These are phyloP conservation scores for Ptyas mucosa DNA, from an alignment of 2,113 vertebrate genomes.

Conservation along the genomic window DNA sequence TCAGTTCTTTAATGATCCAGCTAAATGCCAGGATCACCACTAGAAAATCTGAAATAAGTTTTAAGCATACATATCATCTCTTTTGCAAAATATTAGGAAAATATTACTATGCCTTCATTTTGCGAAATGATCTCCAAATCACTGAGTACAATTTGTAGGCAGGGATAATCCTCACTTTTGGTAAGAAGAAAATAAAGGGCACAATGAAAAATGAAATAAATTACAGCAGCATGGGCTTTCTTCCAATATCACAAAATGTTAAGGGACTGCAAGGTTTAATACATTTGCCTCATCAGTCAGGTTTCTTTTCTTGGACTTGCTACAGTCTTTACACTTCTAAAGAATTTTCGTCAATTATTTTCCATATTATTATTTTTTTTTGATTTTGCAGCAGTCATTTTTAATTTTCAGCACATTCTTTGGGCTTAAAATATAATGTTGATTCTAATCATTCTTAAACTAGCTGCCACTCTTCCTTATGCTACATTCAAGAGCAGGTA, in stretches of 20 bases:
- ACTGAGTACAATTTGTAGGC: not conserved
- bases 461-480: not conserved
- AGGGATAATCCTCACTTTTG: not conserved
- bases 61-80: not conserved
- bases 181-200: not conserved
- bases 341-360: not conserved
- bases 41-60: not conserved
- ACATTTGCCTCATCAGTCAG: not conserved
- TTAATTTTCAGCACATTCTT: not conserved
- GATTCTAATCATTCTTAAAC: not conserved
- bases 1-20: not conserved
- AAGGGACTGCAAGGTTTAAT: not conserved
- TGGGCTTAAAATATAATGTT: not conserved
- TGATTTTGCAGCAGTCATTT: not conserved
- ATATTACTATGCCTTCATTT: not conserved
- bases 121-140: not conserved
- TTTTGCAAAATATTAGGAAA: not conserved
- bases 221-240: not conserved
- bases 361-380: not conserved
- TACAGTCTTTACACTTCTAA: not conserved
- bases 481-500: not conserved
- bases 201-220: not conserved
- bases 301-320: not conserved
- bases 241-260: not conserved
- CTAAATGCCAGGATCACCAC: not conserved